A percentile compares a stretch with the other conserved stretches of the same genome.
Conservation (phyloP, 2,797 vertebrate species). For the Catharus ustulatus region DNA sequence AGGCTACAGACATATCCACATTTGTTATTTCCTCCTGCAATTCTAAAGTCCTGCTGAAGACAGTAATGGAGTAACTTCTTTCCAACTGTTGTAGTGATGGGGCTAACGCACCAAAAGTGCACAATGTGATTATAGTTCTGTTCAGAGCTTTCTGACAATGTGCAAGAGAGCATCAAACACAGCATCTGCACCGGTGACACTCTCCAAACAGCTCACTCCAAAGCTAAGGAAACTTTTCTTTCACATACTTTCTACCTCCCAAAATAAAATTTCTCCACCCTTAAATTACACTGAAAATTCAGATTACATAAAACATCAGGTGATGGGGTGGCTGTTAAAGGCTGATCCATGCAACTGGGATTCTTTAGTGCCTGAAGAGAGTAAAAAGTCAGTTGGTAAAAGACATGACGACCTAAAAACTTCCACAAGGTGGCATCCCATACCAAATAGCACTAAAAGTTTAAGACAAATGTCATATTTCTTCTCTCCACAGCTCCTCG, state of each 20-base stretch:
- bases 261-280: background rate
- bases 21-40: background rate
- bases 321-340: background rate
- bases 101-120: background rate
- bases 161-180: background rate
- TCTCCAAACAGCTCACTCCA: background rate
- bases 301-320: background rate
- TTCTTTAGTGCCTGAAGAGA: background rate
- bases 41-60: background rate
- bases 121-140: background rate
- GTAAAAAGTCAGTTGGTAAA: background rate
- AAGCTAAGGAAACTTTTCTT: background rate
- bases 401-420: background rate
- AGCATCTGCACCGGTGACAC: fast-evolving
- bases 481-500: background rate
- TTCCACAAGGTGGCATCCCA: conserved; percentile 63
- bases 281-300: background rate
- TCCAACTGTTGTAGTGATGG: background rate
- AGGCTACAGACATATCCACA: background rate
- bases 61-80: background rate
- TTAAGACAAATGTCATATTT: background rate
- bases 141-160: background rate
- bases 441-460: background rate
- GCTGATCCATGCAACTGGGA: background rate
- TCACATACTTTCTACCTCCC: background rate